Conservation (phyloP, 2,888 invertebrate species). For the Perithous albicinctus region DNA sequence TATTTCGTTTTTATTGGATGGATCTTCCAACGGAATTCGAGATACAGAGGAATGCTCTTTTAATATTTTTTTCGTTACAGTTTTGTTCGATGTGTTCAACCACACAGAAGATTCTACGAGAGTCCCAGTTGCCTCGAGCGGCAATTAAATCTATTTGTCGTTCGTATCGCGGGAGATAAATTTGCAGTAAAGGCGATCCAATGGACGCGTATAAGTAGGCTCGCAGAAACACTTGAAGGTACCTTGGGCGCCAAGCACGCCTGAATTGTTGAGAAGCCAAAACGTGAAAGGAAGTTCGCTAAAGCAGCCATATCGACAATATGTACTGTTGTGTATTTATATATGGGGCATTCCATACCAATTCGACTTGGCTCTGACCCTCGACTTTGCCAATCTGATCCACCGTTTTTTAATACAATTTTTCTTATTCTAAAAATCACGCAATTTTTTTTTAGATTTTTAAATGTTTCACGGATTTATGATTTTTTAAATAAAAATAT, state of each 20-base stretch:
- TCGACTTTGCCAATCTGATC: no score
- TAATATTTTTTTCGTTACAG: slow-evolving; percentile 26
- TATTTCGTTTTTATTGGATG: neutral
- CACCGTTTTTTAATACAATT: no score
- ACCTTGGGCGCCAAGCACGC: slow-evolving; percentile 36
- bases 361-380: no score
- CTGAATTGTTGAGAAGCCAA: slow-evolving; percentile 47
- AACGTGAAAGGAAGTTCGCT: slow-evolving; percentile 48
- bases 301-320: slow-evolving; percentile 13
- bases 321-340: slow-evolving; percentile 13
- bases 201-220: slow-evolving; percentile 7
- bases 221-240: slow-evolving; percentile 39
- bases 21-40: neutral
- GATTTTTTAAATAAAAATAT: no score
- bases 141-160: slow-evolving; percentile 80
- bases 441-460: no score
- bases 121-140: slow-evolving; percentile 71
- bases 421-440: no score
- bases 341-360: no score
- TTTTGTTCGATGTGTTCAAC: slow-evolving; percentile 35
- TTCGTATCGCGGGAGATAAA: slow-evolving; percentile 77
- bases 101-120: slow-evolving; percentile 25
- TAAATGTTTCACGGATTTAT: no score
- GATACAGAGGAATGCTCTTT: neutral
- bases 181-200: slow-evolving; percentile 71